These are phyloP conservation scores for Steinernema scapterisci DNA, from an alignment of 2,888 invertebrate genomes.

Conservation along the genomic window DNA sequence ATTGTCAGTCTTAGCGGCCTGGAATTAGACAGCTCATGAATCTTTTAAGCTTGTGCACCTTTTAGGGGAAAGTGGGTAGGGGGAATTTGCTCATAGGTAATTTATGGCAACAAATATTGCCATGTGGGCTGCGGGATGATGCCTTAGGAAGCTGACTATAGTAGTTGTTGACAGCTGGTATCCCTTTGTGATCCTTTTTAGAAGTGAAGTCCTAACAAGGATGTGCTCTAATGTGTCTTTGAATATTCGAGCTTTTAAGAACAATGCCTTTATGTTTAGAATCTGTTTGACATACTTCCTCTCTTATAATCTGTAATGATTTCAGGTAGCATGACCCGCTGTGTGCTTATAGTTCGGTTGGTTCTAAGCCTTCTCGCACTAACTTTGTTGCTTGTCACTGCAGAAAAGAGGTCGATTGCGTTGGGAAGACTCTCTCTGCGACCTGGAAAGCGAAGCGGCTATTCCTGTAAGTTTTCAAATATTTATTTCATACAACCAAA, in stretches of 20 bases:
- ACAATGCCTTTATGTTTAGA: too few species aligned
- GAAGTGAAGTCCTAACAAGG: too few species aligned
- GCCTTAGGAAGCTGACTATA: not conserved
- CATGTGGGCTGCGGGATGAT: not conserved
- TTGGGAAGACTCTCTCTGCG: conserved; percentile 15
- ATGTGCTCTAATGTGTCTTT: too few species aligned
- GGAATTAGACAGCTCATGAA: not conserved
- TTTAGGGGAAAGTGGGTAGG: too few species aligned
- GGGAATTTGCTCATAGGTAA: conserved; percentile 17
- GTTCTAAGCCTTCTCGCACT: not conserved
- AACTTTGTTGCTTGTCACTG: not conserved
- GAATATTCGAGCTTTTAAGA: too few species aligned
- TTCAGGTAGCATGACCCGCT: not conserved
- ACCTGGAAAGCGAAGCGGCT: not conserved
- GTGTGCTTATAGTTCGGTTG: not conserved
- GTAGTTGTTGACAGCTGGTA: conserved; percentile 2
- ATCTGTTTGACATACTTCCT: too few species aligned
- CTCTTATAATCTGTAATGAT: not conserved
- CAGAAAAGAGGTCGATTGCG: conserved; percentile 5
- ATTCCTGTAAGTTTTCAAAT: not conserved
- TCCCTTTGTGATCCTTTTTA: not conserved
- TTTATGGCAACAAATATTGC: conserved; percentile 9
- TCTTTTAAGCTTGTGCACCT: not conserved
- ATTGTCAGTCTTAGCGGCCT: not conserved
- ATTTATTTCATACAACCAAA: too few species aligned